Evolutionary conservation across 2,888 invertebrate genomes (phyloP), one percentile per base, ranked within the genome.

Genomic region (Cheiracanthium punctorium): DNA sequence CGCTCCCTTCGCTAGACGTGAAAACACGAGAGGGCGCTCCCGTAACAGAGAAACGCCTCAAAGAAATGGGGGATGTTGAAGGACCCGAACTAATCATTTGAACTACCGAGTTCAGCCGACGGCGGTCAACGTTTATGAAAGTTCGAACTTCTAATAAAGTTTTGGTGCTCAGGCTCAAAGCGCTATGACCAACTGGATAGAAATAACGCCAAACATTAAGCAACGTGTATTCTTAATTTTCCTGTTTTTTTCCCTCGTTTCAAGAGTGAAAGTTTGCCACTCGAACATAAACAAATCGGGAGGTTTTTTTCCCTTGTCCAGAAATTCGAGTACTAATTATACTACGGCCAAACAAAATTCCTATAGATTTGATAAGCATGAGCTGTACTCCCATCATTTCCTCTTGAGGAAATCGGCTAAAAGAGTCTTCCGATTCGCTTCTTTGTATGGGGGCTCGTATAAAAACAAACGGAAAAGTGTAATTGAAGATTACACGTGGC

Each of bases 401-500:
- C 29, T 20, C 12, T n/a, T 41, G 29, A 37, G 72, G 37, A 79
- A 58, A 30, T 65, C 33, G 12, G 29, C 17, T 24, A 32, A 14
- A 30, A 37, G 41, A n/a, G 24, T 41, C 10, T 28, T 24, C 12
- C 24, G 71, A 72, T 30, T 77, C 33, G n/a, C 29, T 17, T 24
- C 32, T 1, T 32, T n/a, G 2, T 14, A 17, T 14, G 32, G 30
- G 17, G 48, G 48, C 10, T 20, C 70, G n/a, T 52, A 20, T 1
- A 70, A 32, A 24, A 37, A 28, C 14, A 14, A 24, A 28, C 14
- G 71, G 17, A 24, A 41, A 8, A 12, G 10, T 17, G 12, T 14
- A n/a, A 24, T 69, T 52, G 48, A 74, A 17, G 80, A 84, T 58
- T 64, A 75, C 48, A 89, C 89, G 10, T 96, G 96, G 96, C 96